These are phyloP conservation scores for Formica aserva DNA, from an alignment of 2,888 invertebrate species.

Conservation along the genomic window DNA sequence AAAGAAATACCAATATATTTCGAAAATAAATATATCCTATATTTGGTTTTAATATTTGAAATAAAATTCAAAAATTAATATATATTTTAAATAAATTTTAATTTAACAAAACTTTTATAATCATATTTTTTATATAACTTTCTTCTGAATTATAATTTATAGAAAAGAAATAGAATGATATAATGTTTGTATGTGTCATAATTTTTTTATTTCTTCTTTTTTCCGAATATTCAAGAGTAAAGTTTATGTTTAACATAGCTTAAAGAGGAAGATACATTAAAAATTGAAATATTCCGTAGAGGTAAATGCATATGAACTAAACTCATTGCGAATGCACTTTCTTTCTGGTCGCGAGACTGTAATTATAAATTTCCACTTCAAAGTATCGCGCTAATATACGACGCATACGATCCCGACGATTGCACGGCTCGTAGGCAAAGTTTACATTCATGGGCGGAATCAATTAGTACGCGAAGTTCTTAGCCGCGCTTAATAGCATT, in stretches of 20 bases:
- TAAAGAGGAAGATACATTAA: background rate
- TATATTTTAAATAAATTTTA: background rate
- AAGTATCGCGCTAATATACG: constrained; percentile 35
- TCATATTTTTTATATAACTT: no score
- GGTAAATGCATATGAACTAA: constrained; percentile 15
- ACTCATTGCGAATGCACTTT: constrained; percentile 46
- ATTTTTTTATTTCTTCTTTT: background rate
- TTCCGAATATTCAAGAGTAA: background rate
- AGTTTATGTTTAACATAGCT: constrained; percentile 7
- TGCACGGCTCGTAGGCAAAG: constrained; percentile 31
- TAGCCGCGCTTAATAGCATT: constrained; percentile 40
- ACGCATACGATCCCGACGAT: constrained; percentile 32
- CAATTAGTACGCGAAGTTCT: constrained; percentile 42
- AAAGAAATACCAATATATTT: background rate
- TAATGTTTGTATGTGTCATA: background rate
- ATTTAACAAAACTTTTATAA: background rate
- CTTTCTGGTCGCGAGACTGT: constrained; percentile 28
- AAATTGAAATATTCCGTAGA: constrained; percentile 22
- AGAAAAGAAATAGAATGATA: background rate
- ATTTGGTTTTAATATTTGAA: background rate
- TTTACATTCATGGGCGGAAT: constrained; percentile 58
- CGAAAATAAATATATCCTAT: background rate
- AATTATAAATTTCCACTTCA: constrained; percentile 56
- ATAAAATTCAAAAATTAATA: background rate
- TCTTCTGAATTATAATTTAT: background rate